Conservation (phyloP, 2,888 invertebrate genomes). For the Trichopria drosophilae region DNA sequence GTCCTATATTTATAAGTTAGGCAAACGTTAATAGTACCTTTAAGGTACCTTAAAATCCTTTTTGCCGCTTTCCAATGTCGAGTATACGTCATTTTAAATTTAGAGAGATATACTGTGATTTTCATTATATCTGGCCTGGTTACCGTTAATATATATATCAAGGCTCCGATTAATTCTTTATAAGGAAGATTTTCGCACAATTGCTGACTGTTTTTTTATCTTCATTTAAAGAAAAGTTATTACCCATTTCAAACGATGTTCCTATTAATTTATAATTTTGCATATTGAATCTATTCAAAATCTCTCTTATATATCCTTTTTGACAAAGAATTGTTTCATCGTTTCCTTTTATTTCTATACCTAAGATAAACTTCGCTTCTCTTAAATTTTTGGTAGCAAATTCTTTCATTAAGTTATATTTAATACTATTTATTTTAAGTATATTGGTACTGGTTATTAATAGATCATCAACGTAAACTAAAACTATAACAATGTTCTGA, state of each 20-base stretch:
- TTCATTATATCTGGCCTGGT: conserved; percentile 29
- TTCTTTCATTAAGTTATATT: conserved; percentile 21
- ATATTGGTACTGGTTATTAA: conserved; percentile 1
- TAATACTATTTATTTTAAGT: conserved; percentile 20
- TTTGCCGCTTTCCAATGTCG: conserved; percentile 28
- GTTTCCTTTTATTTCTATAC: conserved; percentile 35
- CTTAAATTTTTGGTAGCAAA: conserved; percentile 37
- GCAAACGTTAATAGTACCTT: conserved; percentile 6
- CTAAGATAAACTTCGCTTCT: conserved; percentile 34
- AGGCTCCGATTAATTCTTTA: conserved; percentile 14
- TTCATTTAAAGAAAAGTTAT: conserved; percentile 14
- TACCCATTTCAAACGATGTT: conserved; percentile 16
- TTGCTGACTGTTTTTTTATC: conserved; percentile 10
- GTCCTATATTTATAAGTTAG: background rate
- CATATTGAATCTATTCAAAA: conserved; percentile 9
- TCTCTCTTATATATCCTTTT: background rate
- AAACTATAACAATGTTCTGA: conserved; percentile 1
- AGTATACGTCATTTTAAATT: too few species aligned
- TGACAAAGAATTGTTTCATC: conserved; percentile 9
- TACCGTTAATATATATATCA: conserved; percentile 22
- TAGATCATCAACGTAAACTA: conserved; percentile 24
- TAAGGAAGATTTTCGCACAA: conserved; percentile 19
- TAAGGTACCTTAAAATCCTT: conserved; percentile 22
- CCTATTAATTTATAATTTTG: background rate
- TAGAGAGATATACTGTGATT: conserved; percentile 15